Percentiles rank a stretch among this genome's conserved stretches.
These are phyloP conservation scores for Sphenopsis melanotis DNA, from an alignment of 2,797 vertebrate genomes.

Conservation along the genomic window DNA sequence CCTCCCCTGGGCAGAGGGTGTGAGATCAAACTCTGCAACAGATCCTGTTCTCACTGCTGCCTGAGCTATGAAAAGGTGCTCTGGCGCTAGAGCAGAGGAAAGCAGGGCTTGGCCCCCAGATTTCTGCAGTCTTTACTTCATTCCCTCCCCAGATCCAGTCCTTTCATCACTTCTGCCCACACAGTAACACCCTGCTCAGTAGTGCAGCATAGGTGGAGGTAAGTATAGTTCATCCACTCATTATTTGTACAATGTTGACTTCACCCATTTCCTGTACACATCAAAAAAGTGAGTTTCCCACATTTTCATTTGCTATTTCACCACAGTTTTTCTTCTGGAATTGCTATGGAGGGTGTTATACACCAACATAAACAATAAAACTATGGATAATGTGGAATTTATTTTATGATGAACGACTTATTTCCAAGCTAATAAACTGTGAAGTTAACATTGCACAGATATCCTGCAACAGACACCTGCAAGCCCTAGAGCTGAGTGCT, in stretches of 20 bases:
- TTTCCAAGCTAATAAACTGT: background rate
- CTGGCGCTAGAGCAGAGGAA: background rate
- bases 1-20: background rate
- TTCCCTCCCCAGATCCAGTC: background rate
- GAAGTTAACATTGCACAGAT: background rate
- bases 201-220: background rate
- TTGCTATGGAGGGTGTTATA: background rate
- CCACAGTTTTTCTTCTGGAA: background rate
- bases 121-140: background rate
- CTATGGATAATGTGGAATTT: background rate
- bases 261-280: background rate
- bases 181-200: background rate
- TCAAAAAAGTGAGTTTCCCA: background rate
- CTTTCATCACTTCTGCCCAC: background rate
- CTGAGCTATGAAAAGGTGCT: background rate
- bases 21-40: background rate
- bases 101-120: background rate
- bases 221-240: background rate
- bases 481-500: background rate
- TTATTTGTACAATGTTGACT: background rate
- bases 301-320: background rate
- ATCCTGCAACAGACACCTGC: background rate
- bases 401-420: background rate
- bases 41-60: background rate
- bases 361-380: background rate